Evolutionary conservation across 2,113 vertebrate species (phyloP).

Genomic region (Myrmecobius fasciatus): DNA sequence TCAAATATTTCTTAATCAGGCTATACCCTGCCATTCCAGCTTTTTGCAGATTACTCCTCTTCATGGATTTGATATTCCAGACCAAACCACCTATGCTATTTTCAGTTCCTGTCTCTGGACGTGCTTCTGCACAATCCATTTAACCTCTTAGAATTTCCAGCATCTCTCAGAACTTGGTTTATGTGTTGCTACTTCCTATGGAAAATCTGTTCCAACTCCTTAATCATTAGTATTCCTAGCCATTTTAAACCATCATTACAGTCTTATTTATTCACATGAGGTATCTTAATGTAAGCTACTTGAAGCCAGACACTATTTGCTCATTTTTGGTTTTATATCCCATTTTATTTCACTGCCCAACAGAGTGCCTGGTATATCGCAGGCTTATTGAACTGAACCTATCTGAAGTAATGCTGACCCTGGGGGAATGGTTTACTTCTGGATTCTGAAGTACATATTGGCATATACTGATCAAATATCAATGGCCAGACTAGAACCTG

Average conservation of each 20-base stretch:
- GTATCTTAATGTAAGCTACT: no score
- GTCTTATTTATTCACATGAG: no score
- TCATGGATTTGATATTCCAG: no score
- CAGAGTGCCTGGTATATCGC: not conserved
- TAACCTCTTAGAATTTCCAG: not conserved
- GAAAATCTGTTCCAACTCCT: not conserved
- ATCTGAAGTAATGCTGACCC: not conserved
- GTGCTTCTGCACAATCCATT: no score
- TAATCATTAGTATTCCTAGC: not conserved
- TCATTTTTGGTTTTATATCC: slow-evolving; percentile 14
- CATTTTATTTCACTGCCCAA: slow-evolving; percentile 5
- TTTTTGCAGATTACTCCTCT: no score
- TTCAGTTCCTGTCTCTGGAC: no score
- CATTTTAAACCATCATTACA: no score
- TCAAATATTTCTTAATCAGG: no score
- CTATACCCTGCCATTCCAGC: no score
- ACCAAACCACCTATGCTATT: no score
- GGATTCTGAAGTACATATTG: not conserved
- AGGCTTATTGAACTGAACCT: not conserved
- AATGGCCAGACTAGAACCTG: no score
- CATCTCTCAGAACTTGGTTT: not conserved
- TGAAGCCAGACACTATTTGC: slow-evolving; percentile 35
- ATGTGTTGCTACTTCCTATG: not conserved
- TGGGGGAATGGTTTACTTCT: not conserved
- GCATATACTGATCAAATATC: not conserved